Evolutionary conservation across 2,797 vertebrate species (phyloP), one percentile per base, ranked within the genome.

Genomic region (Eleutherodactylus coqui): DNA sequence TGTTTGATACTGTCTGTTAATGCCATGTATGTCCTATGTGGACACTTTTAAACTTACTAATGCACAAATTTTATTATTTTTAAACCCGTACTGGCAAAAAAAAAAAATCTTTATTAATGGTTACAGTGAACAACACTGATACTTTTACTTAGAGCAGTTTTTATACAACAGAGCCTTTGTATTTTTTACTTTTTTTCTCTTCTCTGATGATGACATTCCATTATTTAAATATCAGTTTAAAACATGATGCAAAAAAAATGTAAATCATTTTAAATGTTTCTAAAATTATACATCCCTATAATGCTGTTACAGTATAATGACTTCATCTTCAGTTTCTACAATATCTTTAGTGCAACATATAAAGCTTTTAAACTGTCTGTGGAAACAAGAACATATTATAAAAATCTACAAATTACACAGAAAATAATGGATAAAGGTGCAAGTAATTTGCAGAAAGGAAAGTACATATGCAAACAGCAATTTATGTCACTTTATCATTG

Each of bases 191-290:
- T 9, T 27, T 58, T 58, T 62, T 62, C 60, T 29, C 6, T 32
- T 14, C n/a, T 29, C 5, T 14, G 60, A 14, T 14, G 16, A 16
- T 62, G 27, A 16, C 10, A 62, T 67, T 5, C 6, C 11, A 17
- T 29, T 64, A 64, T 14, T 32, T 32, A 32, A 60, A 64, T 64
- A 34, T 67, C 14, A 67, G 62, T 67, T 67, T 67, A 67, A 67
- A 34, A 34, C 9, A 34, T 3, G 5, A 34, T 41, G 2, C 1
- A n/a, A 27, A 38, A 24, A 41, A 24, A 41, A 38, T 41, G 36
- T n/a, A 41, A 70, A 24, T 41, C 36, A 41, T 41, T 10, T 0
- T 24, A 41, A 41, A 41, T n/a, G 36, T 70, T 70, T 4, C 10
- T 24, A 41, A 70, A 70, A 70, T 38, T 70, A 70, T 41, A 36